These are phyloP conservation scores for Coregonus ussuriensis DNA, from an alignment of 2,797 vertebrate genomes.

Conservation along the genomic window DNA sequence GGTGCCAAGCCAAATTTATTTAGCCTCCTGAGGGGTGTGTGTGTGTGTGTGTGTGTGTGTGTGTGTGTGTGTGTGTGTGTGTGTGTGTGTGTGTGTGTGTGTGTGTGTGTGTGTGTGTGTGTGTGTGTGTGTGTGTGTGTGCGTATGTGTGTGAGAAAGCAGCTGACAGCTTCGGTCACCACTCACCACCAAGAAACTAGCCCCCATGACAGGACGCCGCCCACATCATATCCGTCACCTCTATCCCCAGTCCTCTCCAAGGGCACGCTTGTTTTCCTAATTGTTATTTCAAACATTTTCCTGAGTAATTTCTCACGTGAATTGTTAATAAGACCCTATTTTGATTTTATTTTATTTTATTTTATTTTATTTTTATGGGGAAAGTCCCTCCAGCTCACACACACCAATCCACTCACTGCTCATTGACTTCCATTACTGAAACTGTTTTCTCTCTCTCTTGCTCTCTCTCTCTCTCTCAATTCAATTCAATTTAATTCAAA, in stretches of 20 bases:
- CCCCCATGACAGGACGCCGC: conserved; percentile 6
- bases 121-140: not conserved
- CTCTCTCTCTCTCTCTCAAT: not conserved
- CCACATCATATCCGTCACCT: not conserved
- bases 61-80: no score
- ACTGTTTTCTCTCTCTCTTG: not conserved
- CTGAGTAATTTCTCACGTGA: conserved; percentile 14
- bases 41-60: no score
- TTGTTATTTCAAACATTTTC: conserved; percentile 4
- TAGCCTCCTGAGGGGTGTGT: no score
- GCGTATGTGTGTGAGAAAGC: not conserved
- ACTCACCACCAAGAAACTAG: not conserved
- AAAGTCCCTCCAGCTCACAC: conserved; percentile 14
- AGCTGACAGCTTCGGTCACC: conserved; percentile 14
- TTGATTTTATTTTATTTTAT: not conserved
- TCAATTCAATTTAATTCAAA: no score
- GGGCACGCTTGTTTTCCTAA: conserved; percentile 12
- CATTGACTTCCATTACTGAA: not conserved
- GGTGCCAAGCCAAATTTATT: no score
- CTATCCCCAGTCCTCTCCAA: not conserved
- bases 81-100: no score
- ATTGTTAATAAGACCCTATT: conserved; percentile 20
- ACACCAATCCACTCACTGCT: not conserved
- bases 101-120: no score
- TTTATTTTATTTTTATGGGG: conserved; percentile 8